Conservation (phyloP, 2,113 vertebrate species). For the Peromyscus polionotus region DNA sequence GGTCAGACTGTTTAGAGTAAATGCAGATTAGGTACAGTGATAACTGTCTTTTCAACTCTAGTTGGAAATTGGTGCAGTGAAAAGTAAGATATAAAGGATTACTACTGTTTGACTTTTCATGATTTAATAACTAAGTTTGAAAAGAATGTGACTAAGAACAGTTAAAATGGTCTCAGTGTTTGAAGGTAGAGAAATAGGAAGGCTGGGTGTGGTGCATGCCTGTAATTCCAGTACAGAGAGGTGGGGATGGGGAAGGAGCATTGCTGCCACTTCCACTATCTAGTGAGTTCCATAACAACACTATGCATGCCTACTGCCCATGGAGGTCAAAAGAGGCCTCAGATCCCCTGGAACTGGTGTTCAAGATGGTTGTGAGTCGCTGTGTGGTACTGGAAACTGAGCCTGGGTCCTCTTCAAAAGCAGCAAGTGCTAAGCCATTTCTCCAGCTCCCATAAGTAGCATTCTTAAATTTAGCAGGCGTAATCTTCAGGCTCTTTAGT, state of each 20-base stretch:
- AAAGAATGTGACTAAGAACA: neutral
- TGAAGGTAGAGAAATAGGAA: neutral
- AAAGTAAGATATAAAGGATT: constrained; percentile 38
- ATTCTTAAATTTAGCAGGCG: constrained; percentile 16
- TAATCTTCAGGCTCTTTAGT: constrained; percentile 37
- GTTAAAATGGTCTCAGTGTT: neutral
- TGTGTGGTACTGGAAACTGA: neutral
- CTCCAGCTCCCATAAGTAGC: neutral
- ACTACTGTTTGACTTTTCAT: constrained; percentile 43
- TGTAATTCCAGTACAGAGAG: neutral
- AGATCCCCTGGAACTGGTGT: neutral
- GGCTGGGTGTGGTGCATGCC: neutral
- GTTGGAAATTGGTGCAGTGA: constrained; percentile 37
- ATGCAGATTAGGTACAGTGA: neutral
- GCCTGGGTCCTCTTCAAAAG: neutral
- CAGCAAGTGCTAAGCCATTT: neutral
- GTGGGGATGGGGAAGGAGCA: too few relatives aligned
- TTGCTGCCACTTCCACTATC: neutral
- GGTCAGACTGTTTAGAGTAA: constrained; percentile 33
- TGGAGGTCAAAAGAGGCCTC: neutral
- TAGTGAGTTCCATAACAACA: neutral
- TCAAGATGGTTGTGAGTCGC: neutral
- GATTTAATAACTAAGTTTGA: constrained; percentile 38
- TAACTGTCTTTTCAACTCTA: constrained; percentile 17
- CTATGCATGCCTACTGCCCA: neutral